Base-by-base conservation (phyloP, 2,797 vertebrate species). In the Emydoidea blandingii region DNA sequence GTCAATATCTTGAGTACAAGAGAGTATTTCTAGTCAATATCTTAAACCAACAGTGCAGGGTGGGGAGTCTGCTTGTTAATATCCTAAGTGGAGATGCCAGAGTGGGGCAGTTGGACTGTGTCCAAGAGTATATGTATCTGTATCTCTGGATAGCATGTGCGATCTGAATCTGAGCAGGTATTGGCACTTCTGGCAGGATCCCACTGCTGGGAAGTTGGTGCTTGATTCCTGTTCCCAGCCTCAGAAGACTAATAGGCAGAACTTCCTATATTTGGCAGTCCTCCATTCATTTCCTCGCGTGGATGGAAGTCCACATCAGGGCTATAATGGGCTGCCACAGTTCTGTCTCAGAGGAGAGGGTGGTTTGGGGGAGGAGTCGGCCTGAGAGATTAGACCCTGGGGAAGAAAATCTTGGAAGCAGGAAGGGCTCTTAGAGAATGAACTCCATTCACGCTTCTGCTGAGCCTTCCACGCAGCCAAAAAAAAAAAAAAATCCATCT, bases 401-500 rank as follows among this genome's bases (percentile, higher is more conserved):
- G 86, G 96, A 97, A 96, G 97, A 96, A 97, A 95, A 94, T 95
- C 54, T 89, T 93, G 92, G 92, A 93, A 86, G 56, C 29, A 2
- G 56, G 86, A 86, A 88, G 93, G 95, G 91, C 10, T 59, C 87
- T 12, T 34, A 96, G 94, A 98, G 97, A 98, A 98, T 89, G 95
- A 92, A 90, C 68, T 94, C 96, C 74, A 85, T 98, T 98, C 96
- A 97, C 95, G 47, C 57, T 9, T 89, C 44, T n/a, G 29, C 49
- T 82, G 81, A 89, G 81, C 68, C 68, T 87, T 86, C 50, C 83
- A 79, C 79, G 79, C 87, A 89, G 87, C 88, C 83, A 89, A 89
- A 84, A n/a, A 76, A 49, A n/a, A 31, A 14, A 78, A 49, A 80
- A 59, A 11, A 57, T 41, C 87, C 44, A 49, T 83, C 72, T 79